phyloP scores from a whole-genome alignment of 2,113 vertebrate genomes.

The Zosterops borbonicus region DNA sequence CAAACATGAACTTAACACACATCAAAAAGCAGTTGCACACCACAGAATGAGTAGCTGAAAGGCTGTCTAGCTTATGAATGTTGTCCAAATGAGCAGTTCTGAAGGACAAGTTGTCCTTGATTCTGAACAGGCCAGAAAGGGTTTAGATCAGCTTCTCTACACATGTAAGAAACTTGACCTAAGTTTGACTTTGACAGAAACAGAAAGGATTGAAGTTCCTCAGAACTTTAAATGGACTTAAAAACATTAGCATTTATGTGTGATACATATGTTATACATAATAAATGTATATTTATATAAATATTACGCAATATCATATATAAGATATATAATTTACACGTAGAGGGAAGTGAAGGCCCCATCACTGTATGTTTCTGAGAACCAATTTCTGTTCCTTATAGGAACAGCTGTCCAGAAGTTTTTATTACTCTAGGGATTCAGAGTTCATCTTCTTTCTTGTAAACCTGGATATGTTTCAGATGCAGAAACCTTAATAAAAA shows the following conservation, averaged over 20 bases:
- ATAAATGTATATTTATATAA: not conserved
- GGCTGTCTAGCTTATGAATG: not conserved
- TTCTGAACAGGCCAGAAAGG: not conserved
- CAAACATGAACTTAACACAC: not conserved
- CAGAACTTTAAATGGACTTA: not conserved
- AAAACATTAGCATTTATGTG: not conserved
- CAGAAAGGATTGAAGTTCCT: not conserved
- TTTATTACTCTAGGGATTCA: not conserved
- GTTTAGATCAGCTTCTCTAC: not conserved
- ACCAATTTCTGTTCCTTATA: not conserved
- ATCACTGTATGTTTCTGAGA: not conserved
- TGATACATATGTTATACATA: not conserved
- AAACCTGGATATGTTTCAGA: not conserved
- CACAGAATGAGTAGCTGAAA: not conserved
- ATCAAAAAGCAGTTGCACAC: not conserved
- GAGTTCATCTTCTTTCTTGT: not conserved
- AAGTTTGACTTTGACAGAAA: not conserved
- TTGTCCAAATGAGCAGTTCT: not conserved
- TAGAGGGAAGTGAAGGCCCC: not conserved
- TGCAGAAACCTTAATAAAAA: not conserved
- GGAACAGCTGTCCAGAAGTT: not conserved
- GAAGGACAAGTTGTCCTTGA: not conserved
- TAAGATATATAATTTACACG: not conserved
- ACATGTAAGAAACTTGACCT: not conserved
- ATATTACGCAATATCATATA: not conserved